phyloP scores from a whole-genome alignment of 2,113 vertebrate species.

The Prinia subflava region DNA sequence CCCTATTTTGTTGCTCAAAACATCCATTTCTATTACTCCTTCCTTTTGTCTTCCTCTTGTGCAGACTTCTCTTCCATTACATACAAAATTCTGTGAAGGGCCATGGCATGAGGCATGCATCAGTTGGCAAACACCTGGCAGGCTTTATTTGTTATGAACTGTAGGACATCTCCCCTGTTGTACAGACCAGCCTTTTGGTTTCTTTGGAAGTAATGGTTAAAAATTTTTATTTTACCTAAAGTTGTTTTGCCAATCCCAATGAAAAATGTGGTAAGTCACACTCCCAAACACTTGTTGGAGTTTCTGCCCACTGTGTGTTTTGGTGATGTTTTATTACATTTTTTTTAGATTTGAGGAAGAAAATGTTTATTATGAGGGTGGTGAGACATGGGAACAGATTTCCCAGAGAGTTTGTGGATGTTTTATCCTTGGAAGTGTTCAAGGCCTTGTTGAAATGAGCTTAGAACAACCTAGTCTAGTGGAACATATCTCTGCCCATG shows the following conservation, averaged over 20 bases:
- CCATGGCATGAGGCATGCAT: not conserved
- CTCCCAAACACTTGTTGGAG: not conserved
- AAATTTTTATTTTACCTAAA: not conserved
- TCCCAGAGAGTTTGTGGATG: not conserved
- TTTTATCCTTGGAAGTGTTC: not conserved
- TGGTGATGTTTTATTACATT: not conserved
- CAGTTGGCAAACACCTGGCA: not conserved
- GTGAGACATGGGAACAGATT: not conserved
- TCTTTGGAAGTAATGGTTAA: not conserved
- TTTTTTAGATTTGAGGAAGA: not conserved
- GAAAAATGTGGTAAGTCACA: not conserved
- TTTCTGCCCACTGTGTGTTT: not conserved
- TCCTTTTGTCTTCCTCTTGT: not conserved
- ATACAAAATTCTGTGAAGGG: not conserved
- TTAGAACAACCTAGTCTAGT: not conserved
- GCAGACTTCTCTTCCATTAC: not conserved
- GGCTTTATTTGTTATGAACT: not conserved
- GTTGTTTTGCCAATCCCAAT: not conserved
- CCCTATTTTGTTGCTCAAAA: conserved; percentile 4
- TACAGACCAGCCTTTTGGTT: not conserved
- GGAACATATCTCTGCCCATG: not conserved
- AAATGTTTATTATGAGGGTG: not conserved
- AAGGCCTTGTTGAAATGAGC: not conserved
- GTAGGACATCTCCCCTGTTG: not conserved
- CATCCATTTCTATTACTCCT: conserved; percentile 1